Conservation (phyloP, 2,797 vertebrate genomes). For the Cygnus olor region DNA sequence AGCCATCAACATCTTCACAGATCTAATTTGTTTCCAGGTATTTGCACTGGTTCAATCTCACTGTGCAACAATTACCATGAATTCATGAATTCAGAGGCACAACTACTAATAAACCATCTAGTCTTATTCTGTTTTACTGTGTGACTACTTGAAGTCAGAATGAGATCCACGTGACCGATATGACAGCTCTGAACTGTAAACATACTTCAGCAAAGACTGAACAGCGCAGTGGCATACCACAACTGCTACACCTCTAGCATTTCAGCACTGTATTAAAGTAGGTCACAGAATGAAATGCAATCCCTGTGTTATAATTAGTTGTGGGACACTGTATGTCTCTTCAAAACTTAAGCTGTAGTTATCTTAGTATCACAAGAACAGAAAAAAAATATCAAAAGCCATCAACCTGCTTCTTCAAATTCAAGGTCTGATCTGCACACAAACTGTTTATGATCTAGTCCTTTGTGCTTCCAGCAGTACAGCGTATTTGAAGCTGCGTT, state of each 20-base stretch:
- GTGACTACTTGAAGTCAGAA: not conserved
- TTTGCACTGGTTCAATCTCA: not conserved
- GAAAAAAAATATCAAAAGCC: not conserved
- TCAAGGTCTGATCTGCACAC: not conserved
- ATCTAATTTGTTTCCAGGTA: not conserved
- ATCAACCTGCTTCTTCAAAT: not conserved
- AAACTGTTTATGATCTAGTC: not conserved
- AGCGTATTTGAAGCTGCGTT: rapidly evolving
- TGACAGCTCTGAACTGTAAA: not conserved
- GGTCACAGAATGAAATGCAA: not conserved
- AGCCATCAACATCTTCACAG: not conserved
- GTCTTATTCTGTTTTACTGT: not conserved
- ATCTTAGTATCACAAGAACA: not conserved
- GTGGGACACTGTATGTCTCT: not conserved
- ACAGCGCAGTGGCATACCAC: not conserved
- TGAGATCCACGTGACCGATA: not conserved
- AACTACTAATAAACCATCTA: not conserved
- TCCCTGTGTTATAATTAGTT: not conserved
- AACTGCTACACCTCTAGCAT: not conserved
- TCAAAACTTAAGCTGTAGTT: not conserved
- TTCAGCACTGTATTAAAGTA: not conserved
- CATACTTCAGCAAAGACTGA: not conserved
- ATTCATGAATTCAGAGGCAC: not conserved
- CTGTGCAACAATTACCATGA: not conserved
- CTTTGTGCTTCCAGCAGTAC: not conserved